Base-by-base conservation (phyloP, 2,113 vertebrate genomes). In the Mola mola region DNA sequence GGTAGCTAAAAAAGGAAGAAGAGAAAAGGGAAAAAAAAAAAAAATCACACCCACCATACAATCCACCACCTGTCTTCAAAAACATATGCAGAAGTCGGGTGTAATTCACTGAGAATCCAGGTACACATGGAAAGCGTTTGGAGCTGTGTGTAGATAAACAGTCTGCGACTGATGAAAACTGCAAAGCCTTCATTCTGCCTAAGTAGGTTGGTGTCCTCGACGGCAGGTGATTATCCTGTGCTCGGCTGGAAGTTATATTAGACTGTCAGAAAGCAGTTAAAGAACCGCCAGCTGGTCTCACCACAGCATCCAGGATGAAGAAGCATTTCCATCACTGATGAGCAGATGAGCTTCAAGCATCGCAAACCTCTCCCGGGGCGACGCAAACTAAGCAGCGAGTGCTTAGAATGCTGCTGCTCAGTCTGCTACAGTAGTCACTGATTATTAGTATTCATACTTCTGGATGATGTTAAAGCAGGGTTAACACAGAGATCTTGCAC, bases 121-220 rank as follows among this genome's bases (percentile, higher is more conserved):
- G 72, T 71, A 61, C 28, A 51, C 29, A n/a, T 6, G 21, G 24
- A 63, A 24, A 76, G 44, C 31, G 38, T 29, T 33, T 63, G 7
- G 51, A 63, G 55, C 26, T 21, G 47, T 61, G 12, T 46, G 3
- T 3, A 50, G 36, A 66, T 81, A 73, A 85, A 64, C 75, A 37
- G 75, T 68, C 73, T 48, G 75, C 12, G 20, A 79, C 38, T 67
- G 75, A 85, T 90, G 87, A 81, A 76, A 72, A 55, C 52, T 25
- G 82, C 75, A 82, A 86, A 85, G 71, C 57, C 68, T 61, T 68
- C 68, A 77, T 75, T 70, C 42, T 67, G 63, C 64, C 4, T 87
- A 84, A 88, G 83, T 71, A 88, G 84, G 88, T 82, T 15, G 70
- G 50, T 53, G 74, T 84, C 63, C 84, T 83, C 49, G 6, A 26